Percentiles rank a stretch among this genome's conserved stretches.
Evolutionary conservation across 2,888 invertebrate genomes (phyloP).

Genomic region (Microctonus aethiopoides): DNA sequence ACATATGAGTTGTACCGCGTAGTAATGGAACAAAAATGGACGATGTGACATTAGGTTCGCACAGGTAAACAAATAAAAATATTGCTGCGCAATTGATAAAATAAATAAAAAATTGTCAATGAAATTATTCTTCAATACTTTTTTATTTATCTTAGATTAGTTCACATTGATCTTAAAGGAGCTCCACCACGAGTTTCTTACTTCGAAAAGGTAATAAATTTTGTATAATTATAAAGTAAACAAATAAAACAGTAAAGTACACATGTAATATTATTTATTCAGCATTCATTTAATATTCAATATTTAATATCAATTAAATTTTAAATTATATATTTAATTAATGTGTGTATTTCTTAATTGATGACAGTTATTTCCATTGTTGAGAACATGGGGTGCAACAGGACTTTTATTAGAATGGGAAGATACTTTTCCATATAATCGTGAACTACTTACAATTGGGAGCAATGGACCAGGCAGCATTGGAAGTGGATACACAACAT

Average conservation of each 20-base stretch:
- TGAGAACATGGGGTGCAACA: slow-evolving; percentile 79
- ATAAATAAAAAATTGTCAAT: slow-evolving; percentile 24
- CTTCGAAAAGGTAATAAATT: slow-evolving; percentile 68
- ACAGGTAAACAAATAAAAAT: slow-evolving; percentile 64
- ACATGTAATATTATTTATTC: background rate
- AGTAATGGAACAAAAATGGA: slow-evolving; percentile 63
- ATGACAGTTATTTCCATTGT: slow-evolving; percentile 72
- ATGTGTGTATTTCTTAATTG: background rate
- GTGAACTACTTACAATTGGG: slow-evolving; percentile 72
- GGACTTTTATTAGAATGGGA: slow-evolving; percentile 90
- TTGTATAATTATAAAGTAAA: slow-evolving; percentile 48
- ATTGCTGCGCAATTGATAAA: slow-evolving; percentile 29
- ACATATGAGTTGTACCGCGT: background rate
- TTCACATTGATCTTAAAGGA: slow-evolving; percentile 82
- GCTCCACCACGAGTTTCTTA: slow-evolving; percentile 75
- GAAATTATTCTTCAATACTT: slow-evolving; percentile 36
- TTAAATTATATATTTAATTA: too few relatives aligned
- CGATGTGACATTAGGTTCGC: slow-evolving; percentile 67
- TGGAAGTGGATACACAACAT: slow-evolving; percentile 73
- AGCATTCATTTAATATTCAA: too few relatives aligned
- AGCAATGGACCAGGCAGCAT: slow-evolving; percentile 65
- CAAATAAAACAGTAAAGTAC: background rate
- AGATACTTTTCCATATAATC: slow-evolving; percentile 86
- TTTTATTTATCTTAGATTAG: slow-evolving; percentile 65
- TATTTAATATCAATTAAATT: too few relatives aligned